A percentile compares a stretch with the other conserved stretches of the same genome.
These are phyloP conservation scores for Oryzias celebensis DNA, from an alignment of 2,113 vertebrate genomes.

Conservation along the genomic window DNA sequence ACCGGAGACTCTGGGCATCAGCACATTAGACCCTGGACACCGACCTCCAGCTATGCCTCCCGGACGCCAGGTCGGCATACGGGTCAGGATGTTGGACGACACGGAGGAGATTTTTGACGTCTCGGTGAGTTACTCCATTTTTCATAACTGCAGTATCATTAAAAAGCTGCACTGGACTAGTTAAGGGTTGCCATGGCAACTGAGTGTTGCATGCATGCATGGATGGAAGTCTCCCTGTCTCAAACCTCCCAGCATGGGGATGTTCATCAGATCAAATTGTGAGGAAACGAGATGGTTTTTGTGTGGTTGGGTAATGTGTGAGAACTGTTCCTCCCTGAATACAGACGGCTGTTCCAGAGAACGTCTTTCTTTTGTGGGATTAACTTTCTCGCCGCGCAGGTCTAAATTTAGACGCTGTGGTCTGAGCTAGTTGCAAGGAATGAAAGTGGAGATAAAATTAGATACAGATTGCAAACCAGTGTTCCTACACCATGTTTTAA, in stretches of 20 bases:
- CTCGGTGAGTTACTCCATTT: conserved; percentile 82
- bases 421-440: conserved; percentile 14
- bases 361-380: conserved; percentile 31
- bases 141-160: conserved; percentile 33
- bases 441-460: conserved; percentile 30
- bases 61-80: conserved; percentile 88
- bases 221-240: conserved; percentile 2
- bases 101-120: conserved; percentile 92
- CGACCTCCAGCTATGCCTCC: conserved; percentile 86
- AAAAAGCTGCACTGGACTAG: conserved; percentile 46
- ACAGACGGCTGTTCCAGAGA: too few species aligned
- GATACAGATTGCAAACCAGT: conserved; percentile 1
- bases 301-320: too few species aligned
- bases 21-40: conserved; percentile 92
- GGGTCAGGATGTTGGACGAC: conserved; percentile 95
- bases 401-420: conserved; percentile 42
- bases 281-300: too few species aligned
- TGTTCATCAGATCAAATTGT: too few species aligned
- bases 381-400: conserved; percentile 29
- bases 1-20: conserved; percentile 92
- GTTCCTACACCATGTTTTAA: background rate
- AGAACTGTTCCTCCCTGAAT: too few species aligned
- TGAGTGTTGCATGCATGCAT: conserved; percentile 57
- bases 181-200: conserved; percentile 73
- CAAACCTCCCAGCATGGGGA: too few species aligned